Evolutionary conservation across 2,113 vertebrate species (phyloP).

Genomic region (Seriola quinqueradiata): DNA sequence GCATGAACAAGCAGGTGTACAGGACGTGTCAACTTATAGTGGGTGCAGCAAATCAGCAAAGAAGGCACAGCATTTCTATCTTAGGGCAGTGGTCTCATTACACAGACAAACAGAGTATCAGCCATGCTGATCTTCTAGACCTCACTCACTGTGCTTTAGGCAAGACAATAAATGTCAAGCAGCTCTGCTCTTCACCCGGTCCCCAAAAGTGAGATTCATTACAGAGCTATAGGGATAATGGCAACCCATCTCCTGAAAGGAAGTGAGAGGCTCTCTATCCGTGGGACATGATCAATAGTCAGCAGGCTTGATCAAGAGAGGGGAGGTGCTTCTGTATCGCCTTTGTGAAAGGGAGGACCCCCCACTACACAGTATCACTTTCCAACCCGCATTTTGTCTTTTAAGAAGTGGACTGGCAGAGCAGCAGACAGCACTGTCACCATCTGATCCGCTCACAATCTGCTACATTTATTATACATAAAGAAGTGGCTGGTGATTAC

Average conservation of each 20-base stretch:
- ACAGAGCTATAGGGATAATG: constrained; percentile 74
- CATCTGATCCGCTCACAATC: constrained; percentile 23
- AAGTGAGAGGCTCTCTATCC: constrained; percentile 76
- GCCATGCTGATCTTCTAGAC: constrained; percentile 64
- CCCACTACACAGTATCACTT: constrained; percentile 17
- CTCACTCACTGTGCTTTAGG: constrained; percentile 70
- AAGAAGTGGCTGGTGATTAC: constrained; percentile 39
- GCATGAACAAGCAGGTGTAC: not conserved
- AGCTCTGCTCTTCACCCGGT: constrained; percentile 68
- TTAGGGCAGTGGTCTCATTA: constrained; percentile 66
- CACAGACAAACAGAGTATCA: constrained; percentile 63
- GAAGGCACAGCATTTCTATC: constrained; percentile 44
- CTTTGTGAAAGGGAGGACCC: constrained; percentile 47
- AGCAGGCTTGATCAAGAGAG: constrained; percentile 64
- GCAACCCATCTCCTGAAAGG: constrained; percentile 78
- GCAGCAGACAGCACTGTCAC: constrained; percentile 25
- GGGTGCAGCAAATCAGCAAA: constrained; percentile 16
- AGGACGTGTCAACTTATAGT: not conserved
- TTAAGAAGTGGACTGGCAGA: constrained; percentile 15
- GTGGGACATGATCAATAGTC: constrained; percentile 80
- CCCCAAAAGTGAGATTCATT: constrained; percentile 82
- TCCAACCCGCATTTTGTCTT: constrained; percentile 31
- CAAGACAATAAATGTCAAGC: constrained; percentile 85
- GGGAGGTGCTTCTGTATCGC: constrained; percentile 45
- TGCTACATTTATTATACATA: constrained; percentile 10